Evolutionary conservation across 2,797 vertebrate species (phyloP), one percentile per base, ranked within the genome.

Genomic region (Enteromius unitaeniatus): DNA sequence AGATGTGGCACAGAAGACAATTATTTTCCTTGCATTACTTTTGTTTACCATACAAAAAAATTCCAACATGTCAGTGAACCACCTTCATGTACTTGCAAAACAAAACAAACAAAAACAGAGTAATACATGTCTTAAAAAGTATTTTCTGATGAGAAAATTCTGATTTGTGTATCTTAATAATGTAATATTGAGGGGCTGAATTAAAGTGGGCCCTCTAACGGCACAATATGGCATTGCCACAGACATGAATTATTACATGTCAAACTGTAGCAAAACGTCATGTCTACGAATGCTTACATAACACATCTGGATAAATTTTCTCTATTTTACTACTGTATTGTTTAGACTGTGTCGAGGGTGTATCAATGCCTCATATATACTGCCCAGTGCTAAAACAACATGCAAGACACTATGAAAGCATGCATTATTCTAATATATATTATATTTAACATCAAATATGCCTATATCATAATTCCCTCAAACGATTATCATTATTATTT

Each of bases 191-290:
- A 5, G 69, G 10, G 15, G 1, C 37, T 62, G 26, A 81, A 55
- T 60, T 5, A 21, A 45, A 45, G 49, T 45, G 47, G 21, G 23
- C 31, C 72, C 81, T 76, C 81, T 76, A 15, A 51, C 3, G 81
- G 60, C 47, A 55, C 6, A 82, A 34, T 1, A 40, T 42, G 11
- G 17, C 11, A 23, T 67, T 82, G 14, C 19, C 23, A 65, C 3
- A 74, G 13, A 49, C 10, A 79, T n/a, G 1, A 62, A 26, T 7
- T 31, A 7, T 64, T 19, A 45, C 6, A 42, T n/a, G 3, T 55
- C 3, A 62, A 64, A 23, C 17, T 23, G 14, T 10, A 76, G 14
- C 13, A 34, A 37, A 31, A 47, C 10, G 6, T 19, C 0, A 37
- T 17, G 10, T 21, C 6, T 14, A n/a, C 23, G 31, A 70, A 55